A percentile compares a stretch with the other conserved stretches of the same genome.
phyloP scores from a whole-genome alignment of 2,797 vertebrate species.

The Gymnothorax reevesii region DNA sequence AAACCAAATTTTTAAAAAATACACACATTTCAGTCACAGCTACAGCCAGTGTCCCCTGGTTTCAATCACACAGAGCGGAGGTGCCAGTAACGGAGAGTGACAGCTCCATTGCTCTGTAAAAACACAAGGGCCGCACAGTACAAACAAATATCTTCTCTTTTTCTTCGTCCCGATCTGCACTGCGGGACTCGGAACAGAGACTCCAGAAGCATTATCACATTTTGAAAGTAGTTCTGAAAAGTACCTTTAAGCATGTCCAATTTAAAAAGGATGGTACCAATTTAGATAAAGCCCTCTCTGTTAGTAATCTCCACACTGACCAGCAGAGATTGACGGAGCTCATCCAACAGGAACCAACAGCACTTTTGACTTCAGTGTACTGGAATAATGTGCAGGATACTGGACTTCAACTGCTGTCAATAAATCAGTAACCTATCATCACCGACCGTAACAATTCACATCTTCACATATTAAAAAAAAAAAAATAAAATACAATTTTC shows the following conservation, averaged over 20 bases:
- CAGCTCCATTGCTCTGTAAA: conserved; percentile 31
- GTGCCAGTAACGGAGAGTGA: background rate
- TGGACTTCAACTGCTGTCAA: no score
- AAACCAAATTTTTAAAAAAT: no score
- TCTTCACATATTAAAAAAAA: no score
- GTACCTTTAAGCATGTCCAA: background rate
- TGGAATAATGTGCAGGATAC: no score
- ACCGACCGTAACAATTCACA: no score
- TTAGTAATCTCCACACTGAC: background rate
- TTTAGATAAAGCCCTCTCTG: conserved; percentile 23
- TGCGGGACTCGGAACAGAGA: conserved; percentile 44
- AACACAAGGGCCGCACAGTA: conserved; percentile 16
- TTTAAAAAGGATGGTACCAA: conserved; percentile 10
- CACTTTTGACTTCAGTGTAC: no score
- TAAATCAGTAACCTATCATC: no score
- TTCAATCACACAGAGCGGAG: no score
- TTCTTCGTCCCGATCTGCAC: background rate
- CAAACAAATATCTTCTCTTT: background rate
- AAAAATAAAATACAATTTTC: no score
- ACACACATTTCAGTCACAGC: no score
- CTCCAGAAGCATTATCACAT: conserved; percentile 19
- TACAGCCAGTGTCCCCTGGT: no score
- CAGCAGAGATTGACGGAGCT: background rate
- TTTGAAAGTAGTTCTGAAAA: conserved; percentile 24
- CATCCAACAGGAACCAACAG: background rate